A percentile compares a stretch with the other conserved stretches of the same genome.
phyloP scores from a whole-genome alignment of 1,140 invertebrate species.

The Drosophila ficusphila region DNA sequence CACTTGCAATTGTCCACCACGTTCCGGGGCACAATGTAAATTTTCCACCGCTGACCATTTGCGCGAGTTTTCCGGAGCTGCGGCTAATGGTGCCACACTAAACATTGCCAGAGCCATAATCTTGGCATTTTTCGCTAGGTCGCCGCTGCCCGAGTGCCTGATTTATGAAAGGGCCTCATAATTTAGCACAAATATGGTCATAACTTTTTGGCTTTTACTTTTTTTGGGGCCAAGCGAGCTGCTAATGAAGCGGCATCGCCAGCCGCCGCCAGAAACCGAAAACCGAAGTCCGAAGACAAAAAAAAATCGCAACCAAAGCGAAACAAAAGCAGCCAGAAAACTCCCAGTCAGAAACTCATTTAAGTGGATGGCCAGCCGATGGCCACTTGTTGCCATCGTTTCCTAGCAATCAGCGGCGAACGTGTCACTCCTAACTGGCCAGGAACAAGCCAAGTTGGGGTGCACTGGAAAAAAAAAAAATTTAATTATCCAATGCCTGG shows the following conservation, averaged over 20 bases:
- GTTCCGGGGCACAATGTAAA: constrained; percentile 69
- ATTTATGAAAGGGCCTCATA: constrained; percentile 80
- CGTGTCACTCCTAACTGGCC: constrained; percentile 63
- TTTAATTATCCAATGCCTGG: too few species aligned
- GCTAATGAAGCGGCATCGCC: constrained; percentile 62
- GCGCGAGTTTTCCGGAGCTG: constrained; percentile 30
- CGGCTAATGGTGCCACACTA: constrained; percentile 46
- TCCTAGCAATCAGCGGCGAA: constrained; percentile 75
- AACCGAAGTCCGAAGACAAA: constrained; percentile 7
- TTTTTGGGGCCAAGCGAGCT: constrained; percentile 46
- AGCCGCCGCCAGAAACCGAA: constrained; percentile 34
- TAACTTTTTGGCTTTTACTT: constrained; percentile 77
- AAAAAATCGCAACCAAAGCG: background rate
- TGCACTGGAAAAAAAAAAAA: constrained; percentile 1
- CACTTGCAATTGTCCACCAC: constrained; percentile 74
- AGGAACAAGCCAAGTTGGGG: constrained; percentile 6
- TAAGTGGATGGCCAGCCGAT: constrained; percentile 56
- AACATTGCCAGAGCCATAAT: constrained; percentile 23
- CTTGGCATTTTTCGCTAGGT: constrained; percentile 63
- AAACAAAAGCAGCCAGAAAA: constrained; percentile 24
- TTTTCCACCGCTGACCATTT: constrained; percentile 67
- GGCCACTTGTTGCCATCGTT: constrained; percentile 73
- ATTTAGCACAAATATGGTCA: constrained; percentile 79
- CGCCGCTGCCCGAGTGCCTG: constrained; percentile 36
- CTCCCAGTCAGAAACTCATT: constrained; percentile 51